Conservation (phyloP, 2,797 vertebrate genomes). For the Lemur catta region DNA sequence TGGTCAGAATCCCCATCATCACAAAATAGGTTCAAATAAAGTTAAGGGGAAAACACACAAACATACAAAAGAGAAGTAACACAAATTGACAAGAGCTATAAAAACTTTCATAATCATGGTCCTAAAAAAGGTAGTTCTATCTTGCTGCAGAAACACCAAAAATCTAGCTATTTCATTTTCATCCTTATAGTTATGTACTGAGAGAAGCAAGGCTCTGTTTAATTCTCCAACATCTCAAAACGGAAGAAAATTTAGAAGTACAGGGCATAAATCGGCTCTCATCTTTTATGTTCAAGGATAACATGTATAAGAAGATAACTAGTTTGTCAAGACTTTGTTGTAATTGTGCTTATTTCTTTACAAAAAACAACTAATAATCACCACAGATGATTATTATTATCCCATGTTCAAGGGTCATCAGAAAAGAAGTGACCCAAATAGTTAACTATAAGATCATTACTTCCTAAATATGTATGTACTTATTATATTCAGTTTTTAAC, state of each 20-base stretch:
- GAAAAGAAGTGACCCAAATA: constrained; percentile 7
- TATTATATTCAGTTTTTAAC: constrained; percentile 1
- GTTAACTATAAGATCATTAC: not conserved
- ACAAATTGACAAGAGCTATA: not conserved
- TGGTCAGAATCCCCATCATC: constrained; percentile 98
- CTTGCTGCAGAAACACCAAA: not conserved
- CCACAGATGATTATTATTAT: no score
- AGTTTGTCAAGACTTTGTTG: not conserved
- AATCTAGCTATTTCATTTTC: constrained; percentile 29
- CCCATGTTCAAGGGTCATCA: not conserved
- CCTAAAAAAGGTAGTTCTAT: not conserved
- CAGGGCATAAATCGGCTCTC: not conserved
- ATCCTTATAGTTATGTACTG: not conserved
- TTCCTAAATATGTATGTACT: not conserved
- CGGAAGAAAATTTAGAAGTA: not conserved
- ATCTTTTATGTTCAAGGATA: not conserved
- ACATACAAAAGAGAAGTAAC: not conserved
- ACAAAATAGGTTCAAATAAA: constrained; percentile 91
- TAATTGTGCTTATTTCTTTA: not conserved
- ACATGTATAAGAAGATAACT: not conserved
- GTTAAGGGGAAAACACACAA: constrained; percentile 80
- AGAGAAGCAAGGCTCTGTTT: constrained; percentile 6
- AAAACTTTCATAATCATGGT: not conserved
- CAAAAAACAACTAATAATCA: constrained; percentile 20
- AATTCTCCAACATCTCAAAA: constrained; percentile 1